Percentiles rank a stretch among this genome's conserved stretches.
These are phyloP conservation scores for Drosophila pectinifera DNA, from an alignment of 1,140 invertebrate genomes.

Conservation along the genomic window DNA sequence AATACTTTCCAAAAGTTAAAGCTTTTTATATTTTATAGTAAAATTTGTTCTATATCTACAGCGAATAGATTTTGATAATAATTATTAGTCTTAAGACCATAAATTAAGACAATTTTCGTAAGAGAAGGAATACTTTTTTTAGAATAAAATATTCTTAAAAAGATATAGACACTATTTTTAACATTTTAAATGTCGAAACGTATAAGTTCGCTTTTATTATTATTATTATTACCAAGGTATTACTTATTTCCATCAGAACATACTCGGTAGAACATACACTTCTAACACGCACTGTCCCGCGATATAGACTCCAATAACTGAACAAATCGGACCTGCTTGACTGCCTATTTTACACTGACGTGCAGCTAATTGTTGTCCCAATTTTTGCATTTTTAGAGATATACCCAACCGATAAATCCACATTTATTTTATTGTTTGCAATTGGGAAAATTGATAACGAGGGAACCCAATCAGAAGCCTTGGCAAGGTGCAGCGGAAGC, in stretches of 20 bases:
- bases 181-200: too few species aligned
- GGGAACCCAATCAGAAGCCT: constrained; percentile 32
- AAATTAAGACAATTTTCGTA: too few species aligned
- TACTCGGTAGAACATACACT: background rate
- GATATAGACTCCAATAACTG: constrained; percentile 36
- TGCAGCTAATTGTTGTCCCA: constrained; percentile 73
- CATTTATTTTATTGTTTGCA: constrained; percentile 44
- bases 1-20: too few species aligned
- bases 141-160: too few species aligned
- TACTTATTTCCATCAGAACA: background rate
- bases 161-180: too few species aligned
- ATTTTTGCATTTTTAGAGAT: constrained; percentile 54
- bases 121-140: too few species aligned
- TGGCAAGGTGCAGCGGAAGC: constrained; percentile 74
- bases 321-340: constrained; percentile 55
- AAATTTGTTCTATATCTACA: too few species aligned
- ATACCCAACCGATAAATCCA: constrained; percentile 47
- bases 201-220: too few species aligned
- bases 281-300: background rate
- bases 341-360: constrained; percentile 42
- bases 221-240: too few species aligned
- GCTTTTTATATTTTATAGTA: too few species aligned
- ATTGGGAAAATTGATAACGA: constrained; percentile 52
- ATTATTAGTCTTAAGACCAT: too few species aligned
- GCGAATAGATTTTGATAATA: too few species aligned